Conservation (phyloP, 2,113 vertebrate species). For the Festucalex cinctus region DNA sequence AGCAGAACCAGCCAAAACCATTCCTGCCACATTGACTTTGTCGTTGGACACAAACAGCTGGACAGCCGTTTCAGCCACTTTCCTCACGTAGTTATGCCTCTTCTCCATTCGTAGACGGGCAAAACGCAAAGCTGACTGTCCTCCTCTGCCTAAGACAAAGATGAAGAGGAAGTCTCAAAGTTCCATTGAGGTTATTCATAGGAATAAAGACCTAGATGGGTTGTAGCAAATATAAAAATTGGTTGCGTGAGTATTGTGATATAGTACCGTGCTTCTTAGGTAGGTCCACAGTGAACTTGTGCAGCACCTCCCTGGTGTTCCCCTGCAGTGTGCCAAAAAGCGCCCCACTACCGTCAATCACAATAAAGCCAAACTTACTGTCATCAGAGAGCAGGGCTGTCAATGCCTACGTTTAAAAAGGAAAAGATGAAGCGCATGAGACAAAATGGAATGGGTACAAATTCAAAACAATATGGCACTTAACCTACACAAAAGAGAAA, state of each 20-base stretch:
- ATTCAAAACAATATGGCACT: background rate
- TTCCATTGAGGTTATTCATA: no score
- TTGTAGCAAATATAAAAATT: background rate
- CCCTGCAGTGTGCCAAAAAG: constrained; percentile 98
- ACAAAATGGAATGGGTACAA: background rate
- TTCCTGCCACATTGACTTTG: constrained; percentile 97
- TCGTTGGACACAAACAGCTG: constrained; percentile 98
- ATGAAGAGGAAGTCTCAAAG: background rate
- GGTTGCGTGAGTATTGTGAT: constrained; percentile 1
- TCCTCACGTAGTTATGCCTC: constrained; percentile 96
- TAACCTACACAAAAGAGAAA: background rate
- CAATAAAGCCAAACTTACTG: constrained; percentile 99
- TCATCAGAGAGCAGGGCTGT: constrained; percentile 96
- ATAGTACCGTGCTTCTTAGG: constrained; percentile 96
- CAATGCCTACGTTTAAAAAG: constrained; percentile 79
- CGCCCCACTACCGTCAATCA: constrained; percentile 98
- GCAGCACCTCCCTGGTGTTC: constrained; percentile 97
- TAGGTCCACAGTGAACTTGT: constrained; percentile 99
- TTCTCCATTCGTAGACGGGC: constrained; percentile 98
- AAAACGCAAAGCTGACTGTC: constrained; percentile 96
- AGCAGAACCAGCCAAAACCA: constrained; percentile 94
- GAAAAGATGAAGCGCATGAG: background rate
- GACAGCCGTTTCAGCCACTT: constrained; percentile 96
- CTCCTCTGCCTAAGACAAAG: constrained; percentile 85
- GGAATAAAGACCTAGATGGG: background rate